Percentiles rank a stretch among this genome's conserved stretches.
phyloP scores from a whole-genome alignment of 2,797 vertebrate species.

The Ispidina picta region DNA sequence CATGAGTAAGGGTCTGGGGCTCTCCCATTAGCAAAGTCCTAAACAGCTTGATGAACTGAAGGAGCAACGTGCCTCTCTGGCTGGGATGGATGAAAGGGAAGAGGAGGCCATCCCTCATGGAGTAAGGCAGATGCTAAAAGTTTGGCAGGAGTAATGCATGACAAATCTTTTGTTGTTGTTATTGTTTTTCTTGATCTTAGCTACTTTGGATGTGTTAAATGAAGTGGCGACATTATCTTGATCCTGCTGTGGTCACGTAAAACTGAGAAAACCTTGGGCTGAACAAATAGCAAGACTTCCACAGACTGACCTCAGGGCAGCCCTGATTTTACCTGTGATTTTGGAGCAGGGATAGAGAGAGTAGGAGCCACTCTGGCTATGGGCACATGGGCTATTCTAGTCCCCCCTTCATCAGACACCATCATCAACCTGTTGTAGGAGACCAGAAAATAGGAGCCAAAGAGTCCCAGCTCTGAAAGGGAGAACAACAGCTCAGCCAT shows the following conservation, averaged over 20 bases:
- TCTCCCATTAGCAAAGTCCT: neutral
- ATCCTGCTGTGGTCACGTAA: neutral
- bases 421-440: neutral
- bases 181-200: neutral
- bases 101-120: neutral
- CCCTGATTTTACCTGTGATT: neutral
- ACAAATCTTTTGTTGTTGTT: neutral
- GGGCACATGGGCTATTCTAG: neutral
- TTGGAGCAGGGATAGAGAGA: neutral
- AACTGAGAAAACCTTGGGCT: neutral
- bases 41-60: neutral
- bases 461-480: neutral
- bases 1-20: neutral
- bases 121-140: neutral
- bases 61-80: neutral
- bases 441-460: neutral
- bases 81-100: neutral
- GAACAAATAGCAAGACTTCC: neutral
- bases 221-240: neutral
- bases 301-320: neutral
- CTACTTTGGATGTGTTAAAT: constrained; percentile 30
- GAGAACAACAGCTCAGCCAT: neutral
- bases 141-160: neutral
- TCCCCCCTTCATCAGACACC: neutral
- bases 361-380: neutral